Conservation (phyloP, 2,113 vertebrate species). For the Atractosteus spatula region DNA sequence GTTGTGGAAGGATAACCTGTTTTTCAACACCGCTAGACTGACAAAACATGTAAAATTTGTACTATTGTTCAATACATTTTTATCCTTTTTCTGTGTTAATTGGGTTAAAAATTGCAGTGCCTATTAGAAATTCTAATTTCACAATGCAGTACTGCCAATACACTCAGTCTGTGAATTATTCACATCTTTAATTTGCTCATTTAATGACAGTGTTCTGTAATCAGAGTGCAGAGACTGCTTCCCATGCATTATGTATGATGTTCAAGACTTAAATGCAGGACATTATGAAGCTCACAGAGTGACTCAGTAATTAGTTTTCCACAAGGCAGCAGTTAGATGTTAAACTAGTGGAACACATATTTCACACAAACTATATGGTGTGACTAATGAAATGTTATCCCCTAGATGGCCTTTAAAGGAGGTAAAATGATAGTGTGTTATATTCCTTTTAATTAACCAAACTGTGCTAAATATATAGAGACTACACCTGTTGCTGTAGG, state of each 20-base stretch:
- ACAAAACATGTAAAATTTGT: constrained; percentile 75
- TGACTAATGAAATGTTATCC: constrained; percentile 34
- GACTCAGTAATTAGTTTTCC: constrained; percentile 85
- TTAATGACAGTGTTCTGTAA: constrained; percentile 87
- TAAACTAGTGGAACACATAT: constrained; percentile 43
- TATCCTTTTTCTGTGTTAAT: constrained; percentile 84
- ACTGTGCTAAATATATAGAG: not conserved
- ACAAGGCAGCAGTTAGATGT: constrained; percentile 80
- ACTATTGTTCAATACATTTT: constrained; percentile 85
- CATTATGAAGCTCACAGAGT: constrained; percentile 81
- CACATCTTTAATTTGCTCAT: constrained; percentile 88
- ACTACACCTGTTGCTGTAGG: not conserved
- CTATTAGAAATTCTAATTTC: constrained; percentile 90
- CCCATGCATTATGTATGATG: constrained; percentile 85
- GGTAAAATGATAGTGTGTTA: constrained; percentile 17
- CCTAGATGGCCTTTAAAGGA: constrained; percentile 31
- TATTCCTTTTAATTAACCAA: constrained; percentile 8
- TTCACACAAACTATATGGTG: constrained; percentile 39
- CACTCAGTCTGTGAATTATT: constrained; percentile 85
- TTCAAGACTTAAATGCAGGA: constrained; percentile 83
- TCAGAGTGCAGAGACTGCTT: constrained; percentile 81
- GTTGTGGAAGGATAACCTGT: no score
- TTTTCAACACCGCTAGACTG: no score
- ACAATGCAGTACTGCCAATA: constrained; percentile 83
- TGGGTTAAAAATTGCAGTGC: constrained; percentile 85